Conservation (phyloP, 2,113 vertebrate genomes). For the Panthera tigris region DNA sequence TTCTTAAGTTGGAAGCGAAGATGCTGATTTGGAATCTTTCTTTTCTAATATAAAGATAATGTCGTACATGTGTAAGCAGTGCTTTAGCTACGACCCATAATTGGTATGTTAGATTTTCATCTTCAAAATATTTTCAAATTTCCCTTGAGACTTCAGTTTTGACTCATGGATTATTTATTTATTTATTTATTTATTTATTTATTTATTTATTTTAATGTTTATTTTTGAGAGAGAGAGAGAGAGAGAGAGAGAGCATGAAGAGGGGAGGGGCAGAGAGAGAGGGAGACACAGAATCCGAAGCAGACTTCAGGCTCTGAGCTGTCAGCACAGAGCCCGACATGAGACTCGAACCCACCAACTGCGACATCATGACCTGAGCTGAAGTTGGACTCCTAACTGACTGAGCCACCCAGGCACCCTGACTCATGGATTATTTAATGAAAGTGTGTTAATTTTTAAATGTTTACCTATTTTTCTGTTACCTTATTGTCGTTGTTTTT, state of each 20-base stretch:
- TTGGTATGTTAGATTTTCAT: neutral
- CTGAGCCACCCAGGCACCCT: neutral
- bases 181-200: neutral
- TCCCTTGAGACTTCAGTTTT: neutral
- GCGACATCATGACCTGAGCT: too few relatives aligned
- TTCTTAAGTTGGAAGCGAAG: neutral
- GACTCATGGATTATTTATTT: neutral
- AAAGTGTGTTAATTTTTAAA: neutral
- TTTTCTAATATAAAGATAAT: neutral
- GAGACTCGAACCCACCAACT: too few relatives aligned
- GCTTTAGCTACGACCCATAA: neutral
- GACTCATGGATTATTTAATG: neutral
- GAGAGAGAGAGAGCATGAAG: accelerated
- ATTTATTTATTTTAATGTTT: too few relatives aligned
- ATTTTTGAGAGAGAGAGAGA: too few relatives aligned
- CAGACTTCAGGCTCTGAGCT: too few relatives aligned
- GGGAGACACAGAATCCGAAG: too few relatives aligned
- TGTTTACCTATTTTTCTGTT: neutral
- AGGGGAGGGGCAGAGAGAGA: too few relatives aligned
- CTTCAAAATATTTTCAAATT: neutral
- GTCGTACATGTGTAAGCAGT: neutral
- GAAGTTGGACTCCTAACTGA: too few relatives aligned
- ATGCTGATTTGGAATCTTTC: neutral
- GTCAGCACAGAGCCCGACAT: too few relatives aligned
- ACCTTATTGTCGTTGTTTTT: neutral